phyloP scores from a whole-genome alignment of 2,113 vertebrate species.

The Oxygymnocypris stewartii region DNA sequence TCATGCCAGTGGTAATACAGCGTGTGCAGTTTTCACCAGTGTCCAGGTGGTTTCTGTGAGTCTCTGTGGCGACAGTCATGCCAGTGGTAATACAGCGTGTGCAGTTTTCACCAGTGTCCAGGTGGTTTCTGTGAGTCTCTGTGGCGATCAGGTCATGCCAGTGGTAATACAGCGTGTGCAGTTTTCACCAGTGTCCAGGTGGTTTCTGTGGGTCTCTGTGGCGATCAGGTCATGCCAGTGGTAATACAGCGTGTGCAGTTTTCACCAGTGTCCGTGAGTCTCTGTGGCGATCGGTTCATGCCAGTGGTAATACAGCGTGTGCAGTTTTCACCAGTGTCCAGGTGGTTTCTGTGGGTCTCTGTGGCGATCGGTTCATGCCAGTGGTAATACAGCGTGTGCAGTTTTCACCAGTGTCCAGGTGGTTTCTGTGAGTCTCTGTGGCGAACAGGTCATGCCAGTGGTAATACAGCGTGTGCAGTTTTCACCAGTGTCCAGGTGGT shows the following conservation, averaged over 20 bases:
- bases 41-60: not conserved
- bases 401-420: not conserved
- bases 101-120: not conserved
- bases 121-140: not conserved
- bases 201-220: not conserved
- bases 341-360: not conserved
- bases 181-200: not conserved
- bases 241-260: not conserved
- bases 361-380: not conserved
- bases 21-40: not conserved
- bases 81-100: not conserved
- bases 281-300: not conserved
- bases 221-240: too few species aligned
- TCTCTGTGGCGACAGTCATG: not conserved
- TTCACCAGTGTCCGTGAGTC: not conserved
- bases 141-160: not conserved
- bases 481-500: not conserved
- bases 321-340: not conserved
- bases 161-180: not conserved
- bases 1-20: not conserved
- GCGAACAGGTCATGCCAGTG: too few species aligned
- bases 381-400: not conserved
- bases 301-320: not conserved
- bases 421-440: not conserved
- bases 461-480: not conserved